These are phyloP conservation scores for Rachycentron canadum DNA, from an alignment of 2,797 vertebrate species.

Conservation along the genomic window DNA sequence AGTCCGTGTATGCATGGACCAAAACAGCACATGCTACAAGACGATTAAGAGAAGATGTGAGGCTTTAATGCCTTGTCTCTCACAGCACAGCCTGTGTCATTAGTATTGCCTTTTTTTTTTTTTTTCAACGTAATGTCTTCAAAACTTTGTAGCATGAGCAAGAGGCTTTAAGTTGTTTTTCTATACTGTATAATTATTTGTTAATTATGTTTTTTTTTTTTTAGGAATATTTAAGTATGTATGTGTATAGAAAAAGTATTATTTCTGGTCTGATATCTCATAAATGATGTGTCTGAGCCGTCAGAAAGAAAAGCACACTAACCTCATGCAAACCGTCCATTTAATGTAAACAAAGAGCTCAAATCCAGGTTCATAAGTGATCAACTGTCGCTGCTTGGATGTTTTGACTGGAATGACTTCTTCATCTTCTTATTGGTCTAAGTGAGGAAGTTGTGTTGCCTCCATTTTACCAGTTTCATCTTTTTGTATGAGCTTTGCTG, in stretches of 20 bases:
- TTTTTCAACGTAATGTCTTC: conserved; percentile 56
- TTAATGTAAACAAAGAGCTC: conserved; percentile 10
- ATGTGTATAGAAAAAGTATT: conserved; percentile 50
- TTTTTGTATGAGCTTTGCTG: conserved; percentile 56
- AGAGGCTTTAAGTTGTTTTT: conserved; percentile 71
- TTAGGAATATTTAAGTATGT: conserved; percentile 72
- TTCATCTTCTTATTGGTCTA: conserved; percentile 12
- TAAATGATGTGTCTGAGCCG: conserved; percentile 47
- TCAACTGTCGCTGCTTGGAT: neutral
- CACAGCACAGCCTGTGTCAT: conserved; percentile 63
- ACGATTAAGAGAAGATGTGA: conserved; percentile 38
- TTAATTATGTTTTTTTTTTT: conserved; percentile 65
- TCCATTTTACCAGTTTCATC: conserved; percentile 30
- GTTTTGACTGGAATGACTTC: neutral
- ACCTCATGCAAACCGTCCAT: conserved; percentile 43
- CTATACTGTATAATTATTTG: conserved; percentile 73
- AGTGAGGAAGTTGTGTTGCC: neutral
- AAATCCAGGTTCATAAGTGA: conserved; percentile 20
- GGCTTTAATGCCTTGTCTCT: conserved; percentile 38
- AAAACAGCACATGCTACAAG: conserved; percentile 41
- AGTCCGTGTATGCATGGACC: conserved; percentile 22
- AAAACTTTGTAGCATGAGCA: conserved; percentile 62
- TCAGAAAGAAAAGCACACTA: conserved; percentile 46
- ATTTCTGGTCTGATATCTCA: conserved; percentile 27
- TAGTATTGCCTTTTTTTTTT: conserved; percentile 62